Conservation (phyloP, 2,888 invertebrate genomes). For the Nemoura dubitans region DNA sequence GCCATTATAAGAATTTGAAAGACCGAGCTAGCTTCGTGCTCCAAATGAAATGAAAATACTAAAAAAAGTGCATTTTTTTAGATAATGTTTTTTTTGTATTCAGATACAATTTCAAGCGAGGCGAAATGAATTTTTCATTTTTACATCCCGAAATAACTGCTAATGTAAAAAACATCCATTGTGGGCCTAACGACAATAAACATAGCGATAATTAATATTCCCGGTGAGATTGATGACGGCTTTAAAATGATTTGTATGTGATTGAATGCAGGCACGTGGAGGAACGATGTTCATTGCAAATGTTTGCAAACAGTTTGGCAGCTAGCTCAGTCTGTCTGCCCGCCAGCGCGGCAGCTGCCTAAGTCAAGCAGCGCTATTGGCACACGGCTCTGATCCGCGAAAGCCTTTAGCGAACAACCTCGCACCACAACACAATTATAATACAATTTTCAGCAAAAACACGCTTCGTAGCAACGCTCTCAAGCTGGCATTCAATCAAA, state of each 20-base stretch:
- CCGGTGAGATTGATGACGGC: not conserved
- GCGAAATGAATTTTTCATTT: not conserved
- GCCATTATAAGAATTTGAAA: constrained; percentile 23
- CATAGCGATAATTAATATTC: not conserved
- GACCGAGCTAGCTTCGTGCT: constrained; percentile 15
- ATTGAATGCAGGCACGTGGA: not conserved
- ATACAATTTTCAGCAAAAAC: not conserved
- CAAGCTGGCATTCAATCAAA: not conserved
- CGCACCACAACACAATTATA: not conserved
- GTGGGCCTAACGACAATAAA: not conserved
- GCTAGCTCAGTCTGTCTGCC: not conserved
- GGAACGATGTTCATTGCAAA: not conserved
- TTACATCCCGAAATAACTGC: not conserved
- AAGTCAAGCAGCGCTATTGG: not conserved
- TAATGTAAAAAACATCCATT: not conserved
- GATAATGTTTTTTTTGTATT: not conserved
- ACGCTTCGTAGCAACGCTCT: not conserved
- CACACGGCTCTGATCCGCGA: too few species aligned
- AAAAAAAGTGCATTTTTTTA: not conserved
- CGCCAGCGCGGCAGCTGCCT: not conserved
- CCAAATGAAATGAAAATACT: constrained; percentile 33
- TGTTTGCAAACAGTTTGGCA: not conserved
- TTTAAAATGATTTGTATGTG: not conserved
- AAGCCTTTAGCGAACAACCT: not conserved
- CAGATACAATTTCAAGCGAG: not conserved